A percentile compares a stretch with the other conserved stretches of the same genome.
Evolutionary conservation across 2,113 vertebrate species (phyloP).

Genomic region (Eonycteris spelaea): DNA sequence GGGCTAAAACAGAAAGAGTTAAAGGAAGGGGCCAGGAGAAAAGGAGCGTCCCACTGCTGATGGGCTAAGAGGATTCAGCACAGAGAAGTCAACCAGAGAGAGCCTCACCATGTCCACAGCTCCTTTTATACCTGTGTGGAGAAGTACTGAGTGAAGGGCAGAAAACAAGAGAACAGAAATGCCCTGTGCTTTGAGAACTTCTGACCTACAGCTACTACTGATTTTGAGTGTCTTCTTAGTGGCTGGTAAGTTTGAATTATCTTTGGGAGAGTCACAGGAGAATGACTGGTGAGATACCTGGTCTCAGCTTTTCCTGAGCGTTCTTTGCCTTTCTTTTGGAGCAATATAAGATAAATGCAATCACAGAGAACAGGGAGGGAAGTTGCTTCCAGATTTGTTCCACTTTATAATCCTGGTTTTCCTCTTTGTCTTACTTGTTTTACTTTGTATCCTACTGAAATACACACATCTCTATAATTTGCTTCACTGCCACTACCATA

Average conservation of each 20-base stretch:
- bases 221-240: slow-evolving; percentile 41
- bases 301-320: not conserved
- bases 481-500: not conserved
- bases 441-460: not conserved
- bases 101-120: not conserved
- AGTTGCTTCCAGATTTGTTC: not conserved
- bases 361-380: not conserved
- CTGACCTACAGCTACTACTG: slow-evolving; percentile 1
- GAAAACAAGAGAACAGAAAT: slow-evolving; percentile 61
- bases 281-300: not conserved
- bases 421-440: not conserved
- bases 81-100: not conserved
- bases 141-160: slow-evolving; percentile 50
- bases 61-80: not conserved
- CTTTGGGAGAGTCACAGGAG: not conserved
- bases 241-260: slow-evolving; percentile 75
- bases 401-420: not conserved
- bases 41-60: not conserved
- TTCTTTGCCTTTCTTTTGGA: not conserved
- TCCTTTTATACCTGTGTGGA: slow-evolving; percentile 13
- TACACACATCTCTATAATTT: not conserved
- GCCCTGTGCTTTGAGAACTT: slow-evolving; percentile 57
- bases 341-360: not conserved
- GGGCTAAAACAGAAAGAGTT: not conserved
- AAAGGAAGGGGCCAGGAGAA: not conserved